These are phyloP conservation scores for Parazoanthus atlanticus DNA, from an alignment of 92 coral and sea anemone species.

Conservation along the genomic window DNA sequence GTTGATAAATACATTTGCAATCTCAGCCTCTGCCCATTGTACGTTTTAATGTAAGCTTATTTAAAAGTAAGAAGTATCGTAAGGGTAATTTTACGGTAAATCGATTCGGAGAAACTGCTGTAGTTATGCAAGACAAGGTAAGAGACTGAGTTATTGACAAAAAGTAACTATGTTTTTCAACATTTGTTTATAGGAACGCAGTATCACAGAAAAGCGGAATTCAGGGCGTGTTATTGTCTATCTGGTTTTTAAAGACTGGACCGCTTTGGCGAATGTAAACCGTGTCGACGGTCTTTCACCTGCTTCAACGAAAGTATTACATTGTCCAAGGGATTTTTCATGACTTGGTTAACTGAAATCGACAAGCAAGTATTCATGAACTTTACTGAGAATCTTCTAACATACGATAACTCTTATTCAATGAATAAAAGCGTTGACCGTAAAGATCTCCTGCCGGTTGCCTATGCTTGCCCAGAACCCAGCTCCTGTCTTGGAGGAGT, in stretches of 20 bases:
- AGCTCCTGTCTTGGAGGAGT: slow-evolving; percentile 63
- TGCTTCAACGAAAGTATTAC: slow-evolving; percentile 57
- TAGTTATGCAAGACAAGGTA: no score
- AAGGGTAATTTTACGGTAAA: no score
- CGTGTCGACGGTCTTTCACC: slow-evolving; percentile 14
- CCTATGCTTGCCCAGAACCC: slow-evolving; percentile 58
- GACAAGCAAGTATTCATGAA: slow-evolving; percentile 29
- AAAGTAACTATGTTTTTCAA: no score
- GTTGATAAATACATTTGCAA: no score
- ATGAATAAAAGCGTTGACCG: slow-evolving; percentile 21
- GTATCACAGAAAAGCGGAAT: not conserved
- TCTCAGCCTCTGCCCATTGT: no score
- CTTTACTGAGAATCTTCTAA: slow-evolving; percentile 50
- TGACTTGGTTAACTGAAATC: slow-evolving; percentile 49
- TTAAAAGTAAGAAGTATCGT: no score
- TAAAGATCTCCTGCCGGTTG: slow-evolving; percentile 29
- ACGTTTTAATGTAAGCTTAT: no score
- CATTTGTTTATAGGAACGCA: not conserved
- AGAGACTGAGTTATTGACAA: no score
- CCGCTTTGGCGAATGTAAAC: slow-evolving; percentile 16
- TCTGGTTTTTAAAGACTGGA: slow-evolving; percentile 23
- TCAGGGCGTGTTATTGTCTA: slow-evolving; percentile 22
- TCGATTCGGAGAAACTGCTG: not conserved
- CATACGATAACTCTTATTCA: slow-evolving; percentile 42
- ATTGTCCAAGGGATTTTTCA: slow-evolving; percentile 56